Base-by-base conservation (phyloP, 2,113 vertebrate genomes). In the Hylia prasina region DNA sequence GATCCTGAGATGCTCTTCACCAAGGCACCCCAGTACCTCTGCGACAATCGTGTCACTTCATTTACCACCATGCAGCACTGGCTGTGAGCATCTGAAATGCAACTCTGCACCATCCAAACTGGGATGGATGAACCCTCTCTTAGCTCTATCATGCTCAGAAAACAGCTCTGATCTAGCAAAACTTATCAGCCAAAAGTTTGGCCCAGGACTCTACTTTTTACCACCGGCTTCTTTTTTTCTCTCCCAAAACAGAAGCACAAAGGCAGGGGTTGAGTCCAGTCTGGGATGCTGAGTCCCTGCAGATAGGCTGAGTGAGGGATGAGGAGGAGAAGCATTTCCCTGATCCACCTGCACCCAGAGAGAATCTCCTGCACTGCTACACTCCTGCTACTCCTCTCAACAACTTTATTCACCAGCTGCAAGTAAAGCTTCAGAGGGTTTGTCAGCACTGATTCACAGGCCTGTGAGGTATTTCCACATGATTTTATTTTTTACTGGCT, bases 391-490 rank as follows among this genome's bases (percentile, higher is more conserved):
- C 22, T 87, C 20, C 39, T 84, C 71, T 72, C 35, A 93, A 56
- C 13, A 88, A 42, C 39, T 82, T 95, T 47, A 88, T 61, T 69
- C 35, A 90, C 22, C 30, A 71, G 11, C 42, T 44, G 12, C 68
- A 73, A 77, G 48, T 51, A 86, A 93, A 88, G 71, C 64, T 86
- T 28, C 3, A 6, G 15, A 73, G 28, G 1, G 1, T 80, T 71
- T 81, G 78, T 63, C 72, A 94, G 42, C 86, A 80, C 37, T 70
- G 71, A 94, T 86, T 95, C 45, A 86, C 50, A 77, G 24, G 54
- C 23, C 42, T 37, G 12, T 76, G 82, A 94, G 37, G n/a, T 80
- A 81, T 42, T 93, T 81, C 68, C 79, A 92, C 21, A 66, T 37
- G 17, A 65, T 70, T 57, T 79, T 63, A 25, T 77, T 50, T 81